A percentile compares a stretch with the other conserved stretches of the same genome.
Conservation (phyloP, 2,113 vertebrate species). For the Vulpes vulpes region DNA sequence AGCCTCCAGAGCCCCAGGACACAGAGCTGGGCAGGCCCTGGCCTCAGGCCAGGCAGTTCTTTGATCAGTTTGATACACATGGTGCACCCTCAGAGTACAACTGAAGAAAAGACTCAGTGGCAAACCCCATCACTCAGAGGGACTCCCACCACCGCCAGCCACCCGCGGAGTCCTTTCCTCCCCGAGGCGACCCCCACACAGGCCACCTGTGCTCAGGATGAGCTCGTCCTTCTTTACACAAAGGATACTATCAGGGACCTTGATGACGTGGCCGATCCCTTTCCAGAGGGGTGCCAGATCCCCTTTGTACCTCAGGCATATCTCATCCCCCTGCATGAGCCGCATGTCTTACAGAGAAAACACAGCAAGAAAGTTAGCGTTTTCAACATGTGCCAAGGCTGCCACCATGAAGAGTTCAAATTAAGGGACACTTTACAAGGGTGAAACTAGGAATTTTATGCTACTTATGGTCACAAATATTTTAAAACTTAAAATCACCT, state of each 20-base stretch:
- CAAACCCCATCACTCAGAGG: not conserved
- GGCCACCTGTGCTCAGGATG: not conserved
- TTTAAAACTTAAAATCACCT: slow-evolving; percentile 82
- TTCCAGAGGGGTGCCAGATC: slow-evolving; percentile 98
- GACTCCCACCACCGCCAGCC: not conserved
- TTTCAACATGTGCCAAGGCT: not conserved
- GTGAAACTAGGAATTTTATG: slow-evolving; percentile 51
- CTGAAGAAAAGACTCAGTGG: not conserved
- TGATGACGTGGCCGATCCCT: slow-evolving; percentile 98
- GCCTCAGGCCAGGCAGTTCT: not conserved
- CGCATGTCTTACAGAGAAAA: slow-evolving; percentile 93
- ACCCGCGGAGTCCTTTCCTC: not conserved
- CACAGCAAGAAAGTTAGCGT: not conserved
- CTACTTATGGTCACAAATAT: slow-evolving; percentile 71
- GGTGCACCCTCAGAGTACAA: not conserved
- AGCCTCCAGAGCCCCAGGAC: not conserved
- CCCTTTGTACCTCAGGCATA: slow-evolving; percentile 98
- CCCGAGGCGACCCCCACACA: rapidly evolving
- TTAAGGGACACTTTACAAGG: slow-evolving; percentile 63
- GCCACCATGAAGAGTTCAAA: slow-evolving; percentile 44
- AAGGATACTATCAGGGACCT: slow-evolving; percentile 99
- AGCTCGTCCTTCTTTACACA: not conserved
- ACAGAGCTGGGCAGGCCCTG: not conserved
- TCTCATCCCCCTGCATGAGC: slow-evolving; percentile 99
- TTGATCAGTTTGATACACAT: not conserved